phyloP scores from a whole-genome alignment of 2,888 invertebrate species.

The Lasioglossum villosulum region DNA sequence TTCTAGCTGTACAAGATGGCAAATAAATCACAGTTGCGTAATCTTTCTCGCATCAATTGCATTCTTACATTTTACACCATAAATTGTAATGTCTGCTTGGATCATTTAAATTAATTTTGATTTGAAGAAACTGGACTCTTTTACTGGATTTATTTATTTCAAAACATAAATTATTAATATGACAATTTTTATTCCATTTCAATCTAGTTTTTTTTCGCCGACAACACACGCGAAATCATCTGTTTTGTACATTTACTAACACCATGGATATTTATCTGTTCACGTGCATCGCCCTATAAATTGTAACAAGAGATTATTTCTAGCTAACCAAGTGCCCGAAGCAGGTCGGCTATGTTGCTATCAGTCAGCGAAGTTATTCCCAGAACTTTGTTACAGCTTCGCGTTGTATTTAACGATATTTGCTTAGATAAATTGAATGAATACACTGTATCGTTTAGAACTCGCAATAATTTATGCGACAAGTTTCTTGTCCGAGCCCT shows the following conservation, averaged over 20 bases:
- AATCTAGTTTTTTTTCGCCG: neutral
- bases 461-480: neutral
- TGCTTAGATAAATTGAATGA: neutral
- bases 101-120: no score
- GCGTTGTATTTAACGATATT: neutral
- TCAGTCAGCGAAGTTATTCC: neutral
- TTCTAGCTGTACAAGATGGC: no score
- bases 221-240: neutral
- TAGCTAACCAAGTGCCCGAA: neutral
- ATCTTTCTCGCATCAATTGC: neutral
- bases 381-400: neutral
- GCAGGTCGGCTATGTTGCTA: neutral
- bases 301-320: neutral
- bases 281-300: neutral
- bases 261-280: neutral
- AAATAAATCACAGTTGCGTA: no score
- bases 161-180: neutral
- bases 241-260: neutral
- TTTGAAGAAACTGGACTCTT: no score
- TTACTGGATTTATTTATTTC: neutral
- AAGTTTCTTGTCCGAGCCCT: neutral
- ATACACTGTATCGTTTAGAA: conserved; percentile 4
- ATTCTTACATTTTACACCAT: neutral
- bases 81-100: neutral
- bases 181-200: neutral